phyloP scores from a whole-genome alignment of 1,140 invertebrate species.

The Sesamia nonagrioides region DNA sequence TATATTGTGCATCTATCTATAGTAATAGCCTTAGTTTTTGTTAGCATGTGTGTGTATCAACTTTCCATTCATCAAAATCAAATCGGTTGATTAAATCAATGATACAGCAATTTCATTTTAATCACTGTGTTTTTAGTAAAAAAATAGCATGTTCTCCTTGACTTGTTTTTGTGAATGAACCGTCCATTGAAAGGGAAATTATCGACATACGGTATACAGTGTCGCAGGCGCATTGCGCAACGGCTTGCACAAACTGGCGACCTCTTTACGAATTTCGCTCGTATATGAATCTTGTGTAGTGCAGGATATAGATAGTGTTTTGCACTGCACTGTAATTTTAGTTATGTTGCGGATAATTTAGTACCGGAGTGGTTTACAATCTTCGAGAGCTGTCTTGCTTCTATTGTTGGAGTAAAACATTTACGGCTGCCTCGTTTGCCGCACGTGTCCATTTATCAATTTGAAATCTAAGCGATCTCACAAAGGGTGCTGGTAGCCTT shows the following conservation, averaged over 20 bases:
- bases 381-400: not conserved
- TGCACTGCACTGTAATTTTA: not conserved
- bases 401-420: not conserved
- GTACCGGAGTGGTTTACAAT: not conserved
- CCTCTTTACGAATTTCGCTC: conserved; percentile 48
- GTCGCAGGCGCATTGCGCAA: conserved; percentile 49
- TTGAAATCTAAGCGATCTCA: conserved; percentile 9
- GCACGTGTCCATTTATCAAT: conserved; percentile 5
- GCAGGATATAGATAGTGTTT: not conserved
- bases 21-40: not conserved
- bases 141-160: conserved; percentile 38
- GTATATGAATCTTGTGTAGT: conserved; percentile 10
- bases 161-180: conserved; percentile 49
- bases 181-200: conserved; percentile 50
- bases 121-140: conserved; percentile 10
- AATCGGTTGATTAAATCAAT: conserved; percentile 2
- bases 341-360: conserved; percentile 2
- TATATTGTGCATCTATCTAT: no score
- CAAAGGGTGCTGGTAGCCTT: conserved; percentile 36
- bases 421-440: not conserved
- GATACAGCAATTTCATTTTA: conserved; percentile 13
- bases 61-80: not conserved
- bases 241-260: conserved; percentile 36
- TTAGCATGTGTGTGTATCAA: not conserved
- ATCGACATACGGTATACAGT: conserved; percentile 43